phyloP scores from a whole-genome alignment of 2,888 invertebrate species.

The Mongoloraphidia duomilia region DNA sequence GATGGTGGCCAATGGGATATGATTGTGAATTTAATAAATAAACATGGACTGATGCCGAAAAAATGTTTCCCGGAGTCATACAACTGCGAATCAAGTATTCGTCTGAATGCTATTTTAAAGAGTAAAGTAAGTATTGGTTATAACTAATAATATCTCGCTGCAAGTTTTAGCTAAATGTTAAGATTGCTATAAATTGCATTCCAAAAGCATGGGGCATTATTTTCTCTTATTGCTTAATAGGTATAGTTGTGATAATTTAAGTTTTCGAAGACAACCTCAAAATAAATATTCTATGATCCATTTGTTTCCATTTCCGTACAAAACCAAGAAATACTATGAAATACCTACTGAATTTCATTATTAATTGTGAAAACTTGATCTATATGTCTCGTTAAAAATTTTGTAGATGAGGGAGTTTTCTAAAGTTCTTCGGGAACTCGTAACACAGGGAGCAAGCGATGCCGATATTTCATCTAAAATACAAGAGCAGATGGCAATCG shows the following conservation, averaged over 20 bases:
- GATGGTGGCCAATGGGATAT: slow-evolving; percentile 92
- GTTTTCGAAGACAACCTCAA: too few species aligned
- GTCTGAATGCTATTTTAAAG: slow-evolving; percentile 65
- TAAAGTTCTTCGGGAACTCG: slow-evolving; percentile 50
- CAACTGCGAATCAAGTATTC: slow-evolving; percentile 56
- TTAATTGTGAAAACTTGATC: neutral
- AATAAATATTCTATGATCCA: too few species aligned
- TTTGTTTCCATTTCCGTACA: too few species aligned
- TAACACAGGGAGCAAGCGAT: slow-evolving; percentile 44
- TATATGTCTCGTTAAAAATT: slow-evolving; percentile 4
- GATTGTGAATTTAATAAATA: slow-evolving; percentile 73
- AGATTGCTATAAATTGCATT: too few species aligned
- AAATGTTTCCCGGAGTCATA: slow-evolving; percentile 73
- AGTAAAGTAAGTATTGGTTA: slow-evolving; percentile 48
- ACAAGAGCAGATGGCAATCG: slow-evolving; percentile 52
- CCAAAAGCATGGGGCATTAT: too few species aligned
- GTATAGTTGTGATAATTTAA: too few species aligned
- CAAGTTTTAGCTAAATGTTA: too few species aligned
- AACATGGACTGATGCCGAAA: slow-evolving; percentile 81
- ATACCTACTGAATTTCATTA: neutral
- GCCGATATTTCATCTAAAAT: slow-evolving; percentile 47
- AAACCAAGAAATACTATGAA: too few species aligned
- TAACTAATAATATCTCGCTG: too few species aligned
- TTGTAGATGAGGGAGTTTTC: slow-evolving; percentile 66
- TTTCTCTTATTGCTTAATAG: too few species aligned